Conservation (phyloP, 2,113 vertebrate species). For the Limnothrissa miodon region DNA sequence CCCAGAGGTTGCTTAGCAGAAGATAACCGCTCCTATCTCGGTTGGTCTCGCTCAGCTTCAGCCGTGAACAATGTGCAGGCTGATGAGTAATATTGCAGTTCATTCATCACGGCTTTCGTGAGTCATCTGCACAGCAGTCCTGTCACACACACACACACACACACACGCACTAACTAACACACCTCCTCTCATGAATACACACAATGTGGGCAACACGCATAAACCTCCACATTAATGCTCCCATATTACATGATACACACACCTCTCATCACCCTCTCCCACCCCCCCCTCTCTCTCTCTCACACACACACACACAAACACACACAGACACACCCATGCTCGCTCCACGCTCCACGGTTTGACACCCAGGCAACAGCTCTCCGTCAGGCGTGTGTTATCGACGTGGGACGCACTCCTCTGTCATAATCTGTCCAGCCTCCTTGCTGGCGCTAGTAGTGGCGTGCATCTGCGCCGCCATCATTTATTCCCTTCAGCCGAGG, state of each 20-base stretch:
- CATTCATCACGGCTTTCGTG: conserved; percentile 12
- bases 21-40: neutral
- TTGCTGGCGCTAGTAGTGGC: neutral
- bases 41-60: neutral
- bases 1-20: neutral
- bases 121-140: conserved; percentile 20
- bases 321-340: neutral
- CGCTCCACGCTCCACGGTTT: neutral
- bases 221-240: neutral
- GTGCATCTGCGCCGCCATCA: neutral
- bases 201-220: neutral
- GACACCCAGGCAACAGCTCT: neutral
- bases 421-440: neutral
- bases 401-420: neutral
- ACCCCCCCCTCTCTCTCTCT: neutral
- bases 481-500: conserved; percentile 29
- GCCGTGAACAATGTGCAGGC: neutral
- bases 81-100: conserved; percentile 17
- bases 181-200: neutral
- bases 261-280: neutral
- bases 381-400: neutral
- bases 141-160: neutral
- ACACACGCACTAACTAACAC: too few species aligned
- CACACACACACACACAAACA: neutral
- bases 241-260: neutral